Evolutionary conservation across 2,888 invertebrate genomes (phyloP).

Genomic region (Microdon myrmicae): DNA sequence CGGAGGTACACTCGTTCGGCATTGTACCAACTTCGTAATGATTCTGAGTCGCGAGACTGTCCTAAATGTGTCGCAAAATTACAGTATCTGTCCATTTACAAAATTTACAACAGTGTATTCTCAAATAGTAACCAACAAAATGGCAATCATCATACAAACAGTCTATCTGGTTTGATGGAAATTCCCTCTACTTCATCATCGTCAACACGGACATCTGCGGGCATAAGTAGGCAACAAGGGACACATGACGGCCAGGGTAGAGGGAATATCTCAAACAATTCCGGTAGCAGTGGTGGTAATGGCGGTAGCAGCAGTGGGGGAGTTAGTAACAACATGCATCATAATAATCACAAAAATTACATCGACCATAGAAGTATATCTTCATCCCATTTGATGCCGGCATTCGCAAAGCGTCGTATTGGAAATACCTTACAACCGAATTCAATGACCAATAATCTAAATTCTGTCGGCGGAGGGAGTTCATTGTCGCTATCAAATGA

Average conservation of each 20-base stretch:
- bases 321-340: slow-evolving; percentile 37
- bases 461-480: slow-evolving; percentile 17
- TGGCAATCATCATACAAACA: slow-evolving; percentile 15
- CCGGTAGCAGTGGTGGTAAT: slow-evolving; percentile 52
- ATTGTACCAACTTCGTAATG: slow-evolving; percentile 77
- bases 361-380: slow-evolving; percentile 65
- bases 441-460: slow-evolving; percentile 8
- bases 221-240: slow-evolving; percentile 13
- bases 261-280: too few relatives aligned
- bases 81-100: slow-evolving; percentile 65
- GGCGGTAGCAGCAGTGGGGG: slow-evolving; percentile 54
- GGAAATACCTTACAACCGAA: slow-evolving; percentile 24
- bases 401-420: slow-evolving; percentile 64
- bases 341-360: slow-evolving; percentile 54
- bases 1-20: slow-evolving; percentile 75
- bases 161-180: slow-evolving; percentile 11
- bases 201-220: slow-evolving; percentile 24
- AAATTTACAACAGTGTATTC: slow-evolving; percentile 71
- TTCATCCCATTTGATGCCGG: slow-evolving; percentile 65
- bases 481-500: slow-evolving; percentile 12
- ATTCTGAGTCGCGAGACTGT: slow-evolving; percentile 76
- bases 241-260: slow-evolving; percentile 13
- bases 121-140: slow-evolving; percentile 59
- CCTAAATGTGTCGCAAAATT: slow-evolving; percentile 75
- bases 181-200: slow-evolving; percentile 15